These are phyloP conservation scores for Pseudeuparius sepicola DNA, from an alignment of 2,888 invertebrate species.

Conservation along the genomic window DNA sequence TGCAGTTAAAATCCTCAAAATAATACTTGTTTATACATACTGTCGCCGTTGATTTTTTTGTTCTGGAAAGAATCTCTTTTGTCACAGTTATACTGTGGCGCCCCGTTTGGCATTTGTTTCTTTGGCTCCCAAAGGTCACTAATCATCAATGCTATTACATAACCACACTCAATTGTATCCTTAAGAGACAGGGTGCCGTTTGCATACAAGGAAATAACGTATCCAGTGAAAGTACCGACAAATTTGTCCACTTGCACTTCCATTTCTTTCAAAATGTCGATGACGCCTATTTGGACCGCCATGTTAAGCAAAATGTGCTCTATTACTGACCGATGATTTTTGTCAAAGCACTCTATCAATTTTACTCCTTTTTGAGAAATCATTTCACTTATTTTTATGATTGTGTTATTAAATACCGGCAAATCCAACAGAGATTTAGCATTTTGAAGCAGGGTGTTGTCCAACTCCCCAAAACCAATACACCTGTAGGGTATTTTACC, in stretches of 20 bases:
- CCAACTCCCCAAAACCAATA: conserved; percentile 83
- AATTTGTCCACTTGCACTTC: conserved; percentile 30
- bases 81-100: too few species aligned
- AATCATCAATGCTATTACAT: conserved; percentile 18
- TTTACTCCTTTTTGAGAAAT: conserved; percentile 42
- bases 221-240: conserved; percentile 55
- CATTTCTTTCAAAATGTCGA: conserved; percentile 42
- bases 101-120: too few species aligned
- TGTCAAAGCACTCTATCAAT: conserved; percentile 11
- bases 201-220: conserved; percentile 88
- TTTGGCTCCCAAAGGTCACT: too few species aligned
- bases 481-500: conserved; percentile 4
- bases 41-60: too few species aligned
- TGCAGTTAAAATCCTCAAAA: conserved; percentile 2
- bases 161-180: conserved; percentile 69
- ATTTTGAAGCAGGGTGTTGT: conserved; percentile 82
- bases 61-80: too few species aligned
- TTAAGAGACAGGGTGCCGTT: conserved; percentile 78
- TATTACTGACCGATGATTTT: conserved; percentile 4
- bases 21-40: too few species aligned
- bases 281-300: conserved; percentile 47
- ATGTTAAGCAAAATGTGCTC: conserved; percentile 20
- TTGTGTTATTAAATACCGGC: conserved; percentile 61
- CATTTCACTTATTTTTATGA: conserved; percentile 49
- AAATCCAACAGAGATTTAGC: conserved; percentile 64